Percentiles rank a stretch among this genome's conserved stretches.
Conservation (phyloP, 2,113 vertebrate species). For the Oryzias javanicus region DNA sequence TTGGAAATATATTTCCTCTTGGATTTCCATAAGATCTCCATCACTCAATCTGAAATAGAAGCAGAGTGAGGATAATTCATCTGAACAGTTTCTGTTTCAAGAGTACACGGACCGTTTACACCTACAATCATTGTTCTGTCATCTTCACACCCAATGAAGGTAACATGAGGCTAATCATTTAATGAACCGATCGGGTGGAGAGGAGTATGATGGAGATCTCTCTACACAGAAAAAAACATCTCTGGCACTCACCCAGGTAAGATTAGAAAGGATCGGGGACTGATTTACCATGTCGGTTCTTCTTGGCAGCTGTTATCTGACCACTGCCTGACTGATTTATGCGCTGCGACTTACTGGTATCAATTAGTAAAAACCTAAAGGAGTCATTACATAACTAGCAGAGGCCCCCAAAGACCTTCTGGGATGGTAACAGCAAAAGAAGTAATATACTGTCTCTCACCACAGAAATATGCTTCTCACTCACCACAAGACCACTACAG, state of each 20-base stretch:
- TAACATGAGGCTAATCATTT: constrained; percentile 20
- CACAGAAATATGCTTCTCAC: constrained; percentile 65
- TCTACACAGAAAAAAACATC: constrained; percentile 65
- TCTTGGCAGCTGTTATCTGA: constrained; percentile 71
- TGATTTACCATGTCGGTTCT: constrained; percentile 74
- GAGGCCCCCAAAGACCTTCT: constrained; percentile 60
- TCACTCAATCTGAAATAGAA: neutral
- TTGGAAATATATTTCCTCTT: constrained; percentile 12
- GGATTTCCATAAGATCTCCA: constrained; percentile 11
- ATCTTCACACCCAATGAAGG: constrained; percentile 1
- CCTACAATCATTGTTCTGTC: neutral
- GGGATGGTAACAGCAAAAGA: constrained; percentile 66
- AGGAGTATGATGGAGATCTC: constrained; percentile 57
- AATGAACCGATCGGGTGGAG: constrained; percentile 51
- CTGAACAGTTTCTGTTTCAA: too few species aligned
- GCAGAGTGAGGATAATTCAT: too few species aligned
- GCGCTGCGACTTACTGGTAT: constrained; percentile 59
- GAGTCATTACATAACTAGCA: constrained; percentile 67
- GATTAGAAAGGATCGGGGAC: constrained; percentile 63
- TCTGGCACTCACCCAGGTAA: constrained; percentile 56
- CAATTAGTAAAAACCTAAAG: constrained; percentile 71
- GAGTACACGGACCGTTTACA: constrained; percentile 8
- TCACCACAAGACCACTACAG: constrained; percentile 69
- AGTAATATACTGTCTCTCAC: constrained; percentile 74
- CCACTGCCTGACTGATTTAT: constrained; percentile 72